Base-by-base conservation (phyloP, 2,888 invertebrate genomes). In the Perizoma affinitatum region DNA sequence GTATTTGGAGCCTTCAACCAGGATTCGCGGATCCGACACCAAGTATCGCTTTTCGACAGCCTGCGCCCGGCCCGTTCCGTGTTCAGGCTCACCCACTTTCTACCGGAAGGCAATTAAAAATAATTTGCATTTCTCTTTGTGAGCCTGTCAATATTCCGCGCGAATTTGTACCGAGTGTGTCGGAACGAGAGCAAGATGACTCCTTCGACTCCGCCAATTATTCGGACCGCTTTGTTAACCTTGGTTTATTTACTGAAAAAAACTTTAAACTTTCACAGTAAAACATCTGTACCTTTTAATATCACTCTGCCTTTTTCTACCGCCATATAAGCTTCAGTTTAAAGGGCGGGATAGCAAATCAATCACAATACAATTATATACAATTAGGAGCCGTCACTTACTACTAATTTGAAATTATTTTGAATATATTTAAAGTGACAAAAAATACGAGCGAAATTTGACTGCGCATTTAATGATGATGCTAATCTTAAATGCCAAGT, bases 51-150 rank as follows among this genome's bases (percentile, higher is more conserved):
- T 86, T 84, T 85, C 79, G 83, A 82, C 82, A 79, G 85, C 82
- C 82, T 75, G 79, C 78, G 82, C 70, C 76, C 84, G 73, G 80
- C 82, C 82, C 78, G 82, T 80, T 82, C 74, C 75, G 73, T 83
- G 84, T 87, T 85, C 83, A 82, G 83, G 83, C 86, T 87, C 87
- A 88, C 87, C 87, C 79, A 88, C 89, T 90, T 90, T 90, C 90
- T 90, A 90, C 90, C 88, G 88, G 89, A 90, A 86, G 79, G 86
- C 87, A 88, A 88, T 90, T 89, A 90, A 89, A 90, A 88, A 84
- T 85, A 80, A 88, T 89, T 86, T 89, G 85, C 89, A 89, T 89
- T 89, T 89, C 88, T 87, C 87, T 85, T 82, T 84, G 81, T 84
- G 79, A 78, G 74, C 70, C 75, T 74, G 77, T 80, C 75, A 79